These are phyloP conservation scores for Ophioninae sp. DNA, from an alignment of 2,888 invertebrate species.

Conservation along the genomic window DNA sequence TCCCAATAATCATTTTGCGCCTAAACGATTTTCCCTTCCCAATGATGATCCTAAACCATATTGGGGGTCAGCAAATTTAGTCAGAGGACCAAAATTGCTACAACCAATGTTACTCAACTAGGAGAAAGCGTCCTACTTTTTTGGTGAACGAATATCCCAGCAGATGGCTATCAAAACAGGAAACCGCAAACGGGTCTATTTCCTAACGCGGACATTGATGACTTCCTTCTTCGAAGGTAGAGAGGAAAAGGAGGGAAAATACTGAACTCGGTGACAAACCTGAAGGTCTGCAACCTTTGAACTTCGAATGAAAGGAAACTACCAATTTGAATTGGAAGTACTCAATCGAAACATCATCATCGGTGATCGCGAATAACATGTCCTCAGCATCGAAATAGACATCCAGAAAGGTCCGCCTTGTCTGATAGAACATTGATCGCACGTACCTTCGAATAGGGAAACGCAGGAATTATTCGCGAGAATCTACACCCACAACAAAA, in stretches of 20 bases:
- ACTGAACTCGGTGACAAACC: not conserved
- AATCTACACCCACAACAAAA: not conserved
- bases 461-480: not conserved
- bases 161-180: not conserved
- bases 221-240: not conserved
- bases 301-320: not conserved
- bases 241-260: not conserved
- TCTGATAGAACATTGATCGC: not conserved
- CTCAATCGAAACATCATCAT: not conserved
- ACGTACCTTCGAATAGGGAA: not conserved
- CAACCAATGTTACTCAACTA: not conserved
- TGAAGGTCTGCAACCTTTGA: not conserved
- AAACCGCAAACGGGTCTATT: not conserved
- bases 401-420: not conserved
- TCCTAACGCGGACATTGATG: not conserved
- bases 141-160: not conserved
- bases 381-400: not conserved
- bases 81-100: not conserved
- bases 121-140: not conserved
- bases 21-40: not conserved
- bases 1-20: not conserved
- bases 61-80: not conserved
- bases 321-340: not conserved
- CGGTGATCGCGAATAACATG: not conserved
- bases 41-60: not conserved